These are phyloP conservation scores for Melanotaenia pygmaea DNA, from an alignment of 2,797 vertebrate genomes.

Conservation along the genomic window DNA sequence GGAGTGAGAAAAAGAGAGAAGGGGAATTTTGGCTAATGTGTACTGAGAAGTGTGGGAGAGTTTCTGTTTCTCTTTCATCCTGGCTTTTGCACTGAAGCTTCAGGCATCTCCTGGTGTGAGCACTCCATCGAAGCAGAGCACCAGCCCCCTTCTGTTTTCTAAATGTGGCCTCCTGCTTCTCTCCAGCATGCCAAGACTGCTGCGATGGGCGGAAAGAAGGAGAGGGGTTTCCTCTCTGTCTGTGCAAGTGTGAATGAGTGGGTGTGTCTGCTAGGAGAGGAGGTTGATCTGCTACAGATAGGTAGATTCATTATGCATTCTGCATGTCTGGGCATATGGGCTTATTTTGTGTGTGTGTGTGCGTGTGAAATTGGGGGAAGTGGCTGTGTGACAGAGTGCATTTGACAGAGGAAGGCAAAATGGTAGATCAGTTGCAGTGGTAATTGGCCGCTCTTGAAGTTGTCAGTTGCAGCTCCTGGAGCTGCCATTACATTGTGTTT, in stretches of 20 bases:
- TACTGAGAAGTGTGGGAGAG: conserved; percentile 43
- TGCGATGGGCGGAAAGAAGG: conserved; percentile 44
- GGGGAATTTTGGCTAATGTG: conserved; percentile 56
- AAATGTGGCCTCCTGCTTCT: conserved; percentile 65
- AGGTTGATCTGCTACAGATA: conserved; percentile 37
- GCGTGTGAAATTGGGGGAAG: conserved; percentile 26
- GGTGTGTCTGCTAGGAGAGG: conserved; percentile 32
- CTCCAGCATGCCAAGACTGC: conserved; percentile 56
- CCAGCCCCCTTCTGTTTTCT: conserved; percentile 69
- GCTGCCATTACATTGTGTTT: conserved; percentile 61
- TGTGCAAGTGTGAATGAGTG: conserved; percentile 39
- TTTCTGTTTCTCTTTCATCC: conserved; percentile 53
- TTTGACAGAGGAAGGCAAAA: conserved; percentile 68
- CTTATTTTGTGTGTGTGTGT: neutral
- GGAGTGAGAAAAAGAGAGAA: conserved; percentile 44
- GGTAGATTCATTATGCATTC: conserved; percentile 47
- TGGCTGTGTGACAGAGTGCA: conserved; percentile 47
- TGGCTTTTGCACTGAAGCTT: conserved; percentile 49
- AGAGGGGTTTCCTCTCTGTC: conserved; percentile 56
- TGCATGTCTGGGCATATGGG: conserved; percentile 30
- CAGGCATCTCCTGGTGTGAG: conserved; percentile 52
- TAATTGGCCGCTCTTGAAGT: conserved; percentile 76
- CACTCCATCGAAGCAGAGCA: conserved; percentile 58
- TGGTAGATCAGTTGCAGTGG: conserved; percentile 70
- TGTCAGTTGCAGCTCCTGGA: conserved; percentile 63